Percentiles rank a stretch among this genome's conserved stretches.
Conservation (phyloP, 1,140 invertebrate genomes). For the Drosophila sproati region DNA sequence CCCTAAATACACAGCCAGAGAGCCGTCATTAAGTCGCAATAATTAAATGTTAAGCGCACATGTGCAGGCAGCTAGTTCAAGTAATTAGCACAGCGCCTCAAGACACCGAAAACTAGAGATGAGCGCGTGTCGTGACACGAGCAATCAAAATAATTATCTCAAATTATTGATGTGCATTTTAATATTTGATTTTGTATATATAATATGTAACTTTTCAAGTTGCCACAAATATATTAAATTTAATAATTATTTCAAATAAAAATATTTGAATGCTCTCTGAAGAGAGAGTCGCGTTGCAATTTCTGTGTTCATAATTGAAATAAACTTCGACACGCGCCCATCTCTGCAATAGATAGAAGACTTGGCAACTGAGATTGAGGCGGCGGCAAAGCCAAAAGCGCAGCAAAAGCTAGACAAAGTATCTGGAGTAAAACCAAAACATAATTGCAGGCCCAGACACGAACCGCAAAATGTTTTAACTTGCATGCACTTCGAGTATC, state of each 20-base stretch:
- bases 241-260: no score
- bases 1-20: constrained; percentile 16
- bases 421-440: constrained; percentile 79
- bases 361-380: constrained; percentile 39
- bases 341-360: background rate
- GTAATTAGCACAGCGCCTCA: constrained; percentile 69
- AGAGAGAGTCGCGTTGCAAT: no score
- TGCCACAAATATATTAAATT: no score
- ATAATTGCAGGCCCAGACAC: constrained; percentile 76
- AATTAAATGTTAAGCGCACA: constrained; percentile 81
- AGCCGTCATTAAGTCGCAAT: constrained; percentile 78
- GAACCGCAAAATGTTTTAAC: constrained; percentile 55
- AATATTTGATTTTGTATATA: no score
- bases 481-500: constrained; percentile 62
- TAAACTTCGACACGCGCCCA: constrained; percentile 2
- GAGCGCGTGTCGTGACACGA: constrained; percentile 11
- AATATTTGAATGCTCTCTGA: no score
- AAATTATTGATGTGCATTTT: no score
- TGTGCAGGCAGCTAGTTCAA: constrained; percentile 69
- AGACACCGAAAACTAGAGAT: constrained; percentile 20
- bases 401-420: constrained; percentile 70
- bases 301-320: background rate
- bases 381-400: constrained; percentile 37
- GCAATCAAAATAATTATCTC: background rate
- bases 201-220: no score